Base-by-base conservation (phyloP, 2,888 invertebrate species). In the Lysandra coridon region DNA sequence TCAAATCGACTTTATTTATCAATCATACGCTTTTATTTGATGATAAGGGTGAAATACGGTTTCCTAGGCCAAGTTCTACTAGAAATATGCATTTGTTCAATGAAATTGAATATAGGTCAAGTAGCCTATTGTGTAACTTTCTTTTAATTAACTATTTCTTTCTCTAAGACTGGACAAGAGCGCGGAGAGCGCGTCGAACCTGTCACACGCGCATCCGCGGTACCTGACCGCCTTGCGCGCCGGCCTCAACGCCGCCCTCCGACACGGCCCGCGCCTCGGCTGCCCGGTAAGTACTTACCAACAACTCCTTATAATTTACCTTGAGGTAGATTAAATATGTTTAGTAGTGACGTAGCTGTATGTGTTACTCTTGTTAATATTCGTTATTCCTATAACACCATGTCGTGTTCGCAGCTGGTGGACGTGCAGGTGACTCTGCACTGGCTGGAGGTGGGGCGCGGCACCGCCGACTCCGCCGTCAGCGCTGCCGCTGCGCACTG, bases 201-300 rank as follows among this genome's bases (percentile, higher is more conserved):
- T 98, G 12, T 94, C 96, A 0, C 92, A 93, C 78, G 87, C 98
- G 30, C 95, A 95, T 80, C 96, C 96, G 14, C 96, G 96, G 78
- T 95, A 96, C 82, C 87, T 98, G 85, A 93, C 95, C 79, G 97
- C 98, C 2, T 93, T 99, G 37, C 95, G 95, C 80, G 96, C 96
- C 83, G 99, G 98, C 0, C 94, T 98, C 1, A 87, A 91, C 60
- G 92, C 96, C 1, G 97, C 97, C 0, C 89, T 98, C 6, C 87
- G 95, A 78, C 96, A 97, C 88, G 99, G 99, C 14, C 98, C 99
- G 0, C 96, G 98, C 85, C 94, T 99, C 37, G 97, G 97, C 49
- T 98, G 97, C 84, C 98, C 98, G 80, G 97, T 98, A 81, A 78
- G 81, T 64, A 30, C 30, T 7, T 2, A 10, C 6, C 4, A 30